Evolutionary conservation across 2,797 vertebrate genomes (phyloP).

Genomic region (Crocidura indochinensis): DNA sequence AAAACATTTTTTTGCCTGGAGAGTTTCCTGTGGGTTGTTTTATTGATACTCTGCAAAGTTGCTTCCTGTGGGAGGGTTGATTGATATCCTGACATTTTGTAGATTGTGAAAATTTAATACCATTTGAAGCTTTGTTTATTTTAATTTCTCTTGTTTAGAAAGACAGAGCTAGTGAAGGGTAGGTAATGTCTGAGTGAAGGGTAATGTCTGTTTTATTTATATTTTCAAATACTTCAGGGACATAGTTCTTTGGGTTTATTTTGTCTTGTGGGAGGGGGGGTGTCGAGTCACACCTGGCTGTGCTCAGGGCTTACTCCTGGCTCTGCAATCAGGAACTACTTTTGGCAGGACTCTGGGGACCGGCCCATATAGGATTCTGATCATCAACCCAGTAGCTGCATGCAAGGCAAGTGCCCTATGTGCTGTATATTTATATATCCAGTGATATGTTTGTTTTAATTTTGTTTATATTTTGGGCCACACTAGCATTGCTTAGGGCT

Average conservation of each 20-base stretch:
- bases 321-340: too few species aligned
- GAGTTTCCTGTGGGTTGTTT: not conserved
- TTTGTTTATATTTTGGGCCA: too few species aligned
- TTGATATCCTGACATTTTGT: not conserved
- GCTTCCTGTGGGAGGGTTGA: not conserved
- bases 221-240: slow-evolving; percentile 29
- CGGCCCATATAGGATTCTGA: too few species aligned
- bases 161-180: not conserved
- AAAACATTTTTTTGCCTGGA: not conserved
- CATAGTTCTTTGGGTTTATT: slow-evolving; percentile 1
- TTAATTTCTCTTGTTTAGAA: slow-evolving; percentile 35
- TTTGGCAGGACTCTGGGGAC: too few species aligned
- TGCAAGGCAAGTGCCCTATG: too few species aligned
- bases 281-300: too few species aligned
- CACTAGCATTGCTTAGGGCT: too few species aligned
- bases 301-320: too few species aligned
- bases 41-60: not conserved
- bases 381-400: too few species aligned
- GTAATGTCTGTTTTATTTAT: slow-evolving; percentile 43
- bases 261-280: too few species aligned
- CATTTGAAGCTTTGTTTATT: slow-evolving; percentile 42
- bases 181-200: not conserved
- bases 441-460: too few species aligned
- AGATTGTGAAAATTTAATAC: slow-evolving; percentile 47
- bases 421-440: too few species aligned